Evolutionary conservation across 2,888 invertebrate species (phyloP).

Genomic region (Chamaedrilus cognettii): DNA sequence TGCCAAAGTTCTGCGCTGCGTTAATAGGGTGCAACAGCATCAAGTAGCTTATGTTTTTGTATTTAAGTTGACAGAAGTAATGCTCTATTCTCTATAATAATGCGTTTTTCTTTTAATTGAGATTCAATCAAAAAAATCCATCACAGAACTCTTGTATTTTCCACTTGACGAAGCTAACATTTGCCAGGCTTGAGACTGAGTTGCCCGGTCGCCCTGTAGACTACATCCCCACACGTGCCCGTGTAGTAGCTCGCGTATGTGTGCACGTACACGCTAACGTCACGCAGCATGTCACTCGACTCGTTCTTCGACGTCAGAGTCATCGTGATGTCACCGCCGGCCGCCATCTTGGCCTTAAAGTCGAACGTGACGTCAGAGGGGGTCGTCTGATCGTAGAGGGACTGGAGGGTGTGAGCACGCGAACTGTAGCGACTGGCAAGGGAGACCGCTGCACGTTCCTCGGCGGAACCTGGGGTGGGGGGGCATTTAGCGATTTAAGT

Average conservation of each 20-base stretch:
- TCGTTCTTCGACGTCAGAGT: slow-evolving; percentile 10
- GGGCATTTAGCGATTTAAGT: too few relatives aligned
- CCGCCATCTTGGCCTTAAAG: slow-evolving; percentile 41
- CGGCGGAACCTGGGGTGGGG: slow-evolving; percentile 13
- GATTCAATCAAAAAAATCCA: too few relatives aligned
- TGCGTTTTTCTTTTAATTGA: too few relatives aligned
- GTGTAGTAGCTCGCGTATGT: slow-evolving; percentile 30
- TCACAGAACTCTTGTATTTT: too few relatives aligned
- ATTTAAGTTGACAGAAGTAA: too few relatives aligned
- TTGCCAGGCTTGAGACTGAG: slow-evolving; percentile 25
- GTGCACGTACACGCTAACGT: slow-evolving; percentile 20
- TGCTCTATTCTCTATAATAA: too few relatives aligned
- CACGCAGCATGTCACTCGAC: slow-evolving; percentile 6
- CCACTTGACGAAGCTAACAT: too few relatives aligned
- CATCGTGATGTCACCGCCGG: slow-evolving; percentile 22
- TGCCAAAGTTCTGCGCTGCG: too few relatives aligned
- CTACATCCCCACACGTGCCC: slow-evolving; percentile 22
- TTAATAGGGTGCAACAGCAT: too few relatives aligned
- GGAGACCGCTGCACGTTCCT: slow-evolving; percentile 13
- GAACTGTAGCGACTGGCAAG: slow-evolving; percentile 7
- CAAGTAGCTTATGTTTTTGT: too few relatives aligned
- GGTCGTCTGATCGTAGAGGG: background rate
- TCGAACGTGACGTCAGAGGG: slow-evolving; percentile 45
- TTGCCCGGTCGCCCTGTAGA: slow-evolving; percentile 1
- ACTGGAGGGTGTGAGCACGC: background rate